These are phyloP conservation scores for Hanleya hanleyi DNA, from an alignment of 2,888 invertebrate species.

Conservation along the genomic window DNA sequence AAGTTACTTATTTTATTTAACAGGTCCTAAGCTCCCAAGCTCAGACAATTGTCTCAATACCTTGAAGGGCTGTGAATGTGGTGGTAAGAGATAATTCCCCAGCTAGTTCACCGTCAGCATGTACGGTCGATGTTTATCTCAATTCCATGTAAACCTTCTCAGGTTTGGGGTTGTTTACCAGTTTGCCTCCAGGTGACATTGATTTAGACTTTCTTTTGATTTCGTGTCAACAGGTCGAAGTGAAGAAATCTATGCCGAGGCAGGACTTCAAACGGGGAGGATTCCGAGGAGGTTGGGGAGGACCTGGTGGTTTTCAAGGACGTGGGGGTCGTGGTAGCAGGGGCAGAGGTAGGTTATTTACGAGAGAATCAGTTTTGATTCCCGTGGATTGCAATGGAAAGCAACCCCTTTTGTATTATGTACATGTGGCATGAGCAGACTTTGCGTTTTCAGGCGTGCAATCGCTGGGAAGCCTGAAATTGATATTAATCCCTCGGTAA, in stretches of 20 bases:
- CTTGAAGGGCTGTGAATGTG: neutral
- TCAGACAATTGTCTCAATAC: slow-evolving; percentile 7
- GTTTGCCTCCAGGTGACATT: too few relatives aligned
- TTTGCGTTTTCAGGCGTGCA: too few relatives aligned
- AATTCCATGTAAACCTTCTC: slow-evolving; percentile 1
- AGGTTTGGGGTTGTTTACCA: slow-evolving; percentile 4
- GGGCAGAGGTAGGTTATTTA: too few relatives aligned
- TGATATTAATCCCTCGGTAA: too few relatives aligned
- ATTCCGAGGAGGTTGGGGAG: slow-evolving; percentile 52
- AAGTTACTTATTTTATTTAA: slow-evolving; percentile 5
- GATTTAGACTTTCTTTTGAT: neutral
- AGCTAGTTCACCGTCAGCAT: neutral
- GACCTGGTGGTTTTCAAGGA: slow-evolving; percentile 55
- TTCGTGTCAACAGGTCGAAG: slow-evolving; percentile 77
- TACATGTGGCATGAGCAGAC: too few relatives aligned
- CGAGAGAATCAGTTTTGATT: too few relatives aligned
- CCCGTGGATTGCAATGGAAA: too few relatives aligned
- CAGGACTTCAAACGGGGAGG: slow-evolving; percentile 73
- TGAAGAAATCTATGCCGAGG: slow-evolving; percentile 91
- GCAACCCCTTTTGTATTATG: too few relatives aligned
- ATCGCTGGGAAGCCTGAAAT: too few relatives aligned
- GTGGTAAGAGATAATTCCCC: slow-evolving; percentile 4
- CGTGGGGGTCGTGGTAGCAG: slow-evolving; percentile 73
- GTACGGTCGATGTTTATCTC: too few relatives aligned
- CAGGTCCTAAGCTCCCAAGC: neutral